phyloP scores from a whole-genome alignment of 1,140 invertebrate species.

The Whitmania pigra region DNA sequence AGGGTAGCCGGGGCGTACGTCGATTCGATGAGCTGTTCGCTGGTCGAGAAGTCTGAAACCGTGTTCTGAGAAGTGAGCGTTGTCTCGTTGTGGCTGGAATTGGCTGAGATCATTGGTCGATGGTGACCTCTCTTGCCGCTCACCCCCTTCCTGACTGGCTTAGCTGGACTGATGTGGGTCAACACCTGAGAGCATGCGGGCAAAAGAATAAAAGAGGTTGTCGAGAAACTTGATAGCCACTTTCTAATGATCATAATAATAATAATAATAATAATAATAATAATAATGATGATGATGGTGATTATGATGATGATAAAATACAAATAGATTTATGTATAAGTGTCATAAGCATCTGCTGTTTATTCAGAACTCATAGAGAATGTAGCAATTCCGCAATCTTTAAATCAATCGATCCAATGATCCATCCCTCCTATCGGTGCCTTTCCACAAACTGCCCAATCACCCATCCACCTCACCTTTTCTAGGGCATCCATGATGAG shows the following conservation, averaged over 20 bases:
- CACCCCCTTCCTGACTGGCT: constrained; percentile 7
- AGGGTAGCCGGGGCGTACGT: no score
- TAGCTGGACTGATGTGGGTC: constrained; percentile 17
- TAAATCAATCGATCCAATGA: neutral
- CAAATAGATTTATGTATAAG: no score
- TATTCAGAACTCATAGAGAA: neutral
- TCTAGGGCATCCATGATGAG: constrained; percentile 70
- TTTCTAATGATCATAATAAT: no score
- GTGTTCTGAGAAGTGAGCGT: neutral
- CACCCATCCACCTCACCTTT: constrained; percentile 56
- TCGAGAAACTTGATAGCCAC: neutral
- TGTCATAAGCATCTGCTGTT: no score
- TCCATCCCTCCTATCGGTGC: neutral
- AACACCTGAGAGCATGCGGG: constrained; percentile 44
- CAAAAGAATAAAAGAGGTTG: neutral
- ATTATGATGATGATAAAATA: no score
- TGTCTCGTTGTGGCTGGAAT: neutral
- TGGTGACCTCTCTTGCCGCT: neutral
- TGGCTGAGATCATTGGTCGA: neutral
- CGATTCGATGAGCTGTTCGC: neutral
- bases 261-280: no score
- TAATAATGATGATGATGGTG: no score
- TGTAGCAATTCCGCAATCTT: neutral
- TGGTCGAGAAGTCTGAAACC: neutral
- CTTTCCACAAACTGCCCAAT: neutral